Percentiles rank a stretch among this genome's conserved stretches.
phyloP scores from a whole-genome alignment of 2,797 vertebrate genomes.

The Leuciscus waleckii region DNA sequence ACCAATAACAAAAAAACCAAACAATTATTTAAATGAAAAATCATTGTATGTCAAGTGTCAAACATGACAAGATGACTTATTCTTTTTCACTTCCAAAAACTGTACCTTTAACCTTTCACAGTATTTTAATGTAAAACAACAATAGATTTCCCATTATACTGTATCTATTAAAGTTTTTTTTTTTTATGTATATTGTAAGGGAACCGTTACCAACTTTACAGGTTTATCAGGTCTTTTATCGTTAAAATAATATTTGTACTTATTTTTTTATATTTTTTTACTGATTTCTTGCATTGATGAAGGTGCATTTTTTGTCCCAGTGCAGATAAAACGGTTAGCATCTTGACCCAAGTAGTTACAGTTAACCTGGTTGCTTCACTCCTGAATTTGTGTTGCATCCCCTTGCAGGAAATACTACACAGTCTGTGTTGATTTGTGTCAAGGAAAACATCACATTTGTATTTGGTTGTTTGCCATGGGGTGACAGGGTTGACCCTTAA shows the following conservation, averaged over 20 bases:
- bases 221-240: not conserved
- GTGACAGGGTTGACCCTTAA: constrained; percentile 33
- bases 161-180: too few relatives aligned
- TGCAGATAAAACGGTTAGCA: not conserved
- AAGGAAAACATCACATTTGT: not conserved
- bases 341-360: not conserved
- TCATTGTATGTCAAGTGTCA: not conserved
- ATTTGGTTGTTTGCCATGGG: not conserved
- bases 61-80: not conserved
- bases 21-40: not conserved
- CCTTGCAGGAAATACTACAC: constrained; percentile 4
- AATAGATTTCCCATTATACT: not conserved
- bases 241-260: not conserved
- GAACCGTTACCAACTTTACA: not conserved
- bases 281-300: not conserved
- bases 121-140: not conserved
- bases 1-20: not conserved
- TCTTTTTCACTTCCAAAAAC: not conserved
- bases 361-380: not conserved
- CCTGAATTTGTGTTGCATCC: not conserved
- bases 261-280: fast-evolving
- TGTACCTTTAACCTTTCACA: not conserved
- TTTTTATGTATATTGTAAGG: not conserved
- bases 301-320: not conserved
- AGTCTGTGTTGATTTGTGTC: constrained; percentile 7